Evolutionary conservation across 2,888 invertebrate species (phyloP).

Genomic region (Carcina quercana): DNA sequence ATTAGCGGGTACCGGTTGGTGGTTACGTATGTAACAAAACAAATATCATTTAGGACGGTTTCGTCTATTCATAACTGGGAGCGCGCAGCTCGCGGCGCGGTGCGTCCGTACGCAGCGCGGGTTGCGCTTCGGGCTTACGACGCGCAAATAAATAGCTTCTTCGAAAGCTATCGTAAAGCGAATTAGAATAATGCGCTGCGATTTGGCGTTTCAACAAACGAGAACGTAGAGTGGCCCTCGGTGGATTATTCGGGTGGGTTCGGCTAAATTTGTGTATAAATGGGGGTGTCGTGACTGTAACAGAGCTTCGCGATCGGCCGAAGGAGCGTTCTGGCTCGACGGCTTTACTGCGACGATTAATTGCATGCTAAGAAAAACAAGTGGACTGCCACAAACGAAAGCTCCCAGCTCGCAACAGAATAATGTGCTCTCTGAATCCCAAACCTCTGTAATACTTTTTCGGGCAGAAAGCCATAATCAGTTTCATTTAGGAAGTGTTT

Average conservation of each 20-base stretch:
- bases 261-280: constrained; percentile 62
- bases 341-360: constrained; percentile 4
- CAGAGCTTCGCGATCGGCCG: constrained; percentile 30
- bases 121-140: constrained; percentile 46
- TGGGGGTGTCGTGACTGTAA: constrained; percentile 55
- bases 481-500: no score
- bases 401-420: no score
- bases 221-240: constrained; percentile 61
- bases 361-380: not conserved
- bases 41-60: constrained; percentile 24
- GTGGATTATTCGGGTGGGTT: constrained; percentile 65
- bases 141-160: constrained; percentile 67
- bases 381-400: not conserved
- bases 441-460: no score
- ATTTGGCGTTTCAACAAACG: constrained; percentile 72
- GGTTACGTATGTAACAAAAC: not conserved
- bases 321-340: constrained; percentile 11
- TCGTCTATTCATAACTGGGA: constrained; percentile 33
- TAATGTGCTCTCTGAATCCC: no score
- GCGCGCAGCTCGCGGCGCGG: constrained; percentile 28
- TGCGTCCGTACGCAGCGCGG: constrained; percentile 4
- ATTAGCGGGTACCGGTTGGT: constrained; percentile 1
- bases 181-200: constrained; percentile 72
- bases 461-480: no score
- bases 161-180: constrained; percentile 67